Evolutionary conservation across 1,140 invertebrate genomes (phyloP).

Genomic region (Macrostomum lignano): DNA sequence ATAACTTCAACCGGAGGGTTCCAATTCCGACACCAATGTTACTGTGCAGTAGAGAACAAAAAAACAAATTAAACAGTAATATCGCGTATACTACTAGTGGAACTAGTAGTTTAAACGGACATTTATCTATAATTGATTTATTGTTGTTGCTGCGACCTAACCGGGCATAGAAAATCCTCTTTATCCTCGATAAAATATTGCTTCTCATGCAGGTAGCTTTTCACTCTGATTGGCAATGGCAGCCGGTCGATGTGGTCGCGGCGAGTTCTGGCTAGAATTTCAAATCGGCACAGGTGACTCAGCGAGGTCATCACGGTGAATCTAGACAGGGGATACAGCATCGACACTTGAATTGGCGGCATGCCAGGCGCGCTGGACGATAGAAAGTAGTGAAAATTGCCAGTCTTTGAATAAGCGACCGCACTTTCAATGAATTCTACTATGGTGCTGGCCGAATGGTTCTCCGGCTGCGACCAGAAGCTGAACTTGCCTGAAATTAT

Average conservation of each 20-base stretch:
- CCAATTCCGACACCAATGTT: no score
- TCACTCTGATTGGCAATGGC: slow-evolving; percentile 54
- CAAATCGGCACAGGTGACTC: no score
- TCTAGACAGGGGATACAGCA: slow-evolving; percentile 75
- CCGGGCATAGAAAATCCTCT: no score
- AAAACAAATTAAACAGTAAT: no score
- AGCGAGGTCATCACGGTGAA: slow-evolving; percentile 71
- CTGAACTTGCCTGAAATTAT: slow-evolving; percentile 66
- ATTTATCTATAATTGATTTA: no score
- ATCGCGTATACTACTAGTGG: no score
- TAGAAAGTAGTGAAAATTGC: slow-evolving; percentile 75
- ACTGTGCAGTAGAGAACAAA: no score
- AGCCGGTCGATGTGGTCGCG: no score
- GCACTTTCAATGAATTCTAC: slow-evolving; percentile 91
- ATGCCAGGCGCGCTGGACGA: slow-evolving; percentile 53
- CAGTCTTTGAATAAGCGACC: slow-evolving; percentile 65
- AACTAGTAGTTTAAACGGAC: no score
- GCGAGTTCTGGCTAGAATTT: no score
- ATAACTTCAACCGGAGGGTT: no score
- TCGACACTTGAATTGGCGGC: slow-evolving; percentile 71
- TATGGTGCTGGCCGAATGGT: slow-evolving; percentile 47
- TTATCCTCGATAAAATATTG: slow-evolving; percentile 90
- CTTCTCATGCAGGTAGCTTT: slow-evolving; percentile 65
- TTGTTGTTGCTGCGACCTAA: no score
- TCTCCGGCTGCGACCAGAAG: slow-evolving; percentile 56